phyloP scores from a whole-genome alignment of 2,888 invertebrate species.

The Arrhopalites spinosus region DNA sequence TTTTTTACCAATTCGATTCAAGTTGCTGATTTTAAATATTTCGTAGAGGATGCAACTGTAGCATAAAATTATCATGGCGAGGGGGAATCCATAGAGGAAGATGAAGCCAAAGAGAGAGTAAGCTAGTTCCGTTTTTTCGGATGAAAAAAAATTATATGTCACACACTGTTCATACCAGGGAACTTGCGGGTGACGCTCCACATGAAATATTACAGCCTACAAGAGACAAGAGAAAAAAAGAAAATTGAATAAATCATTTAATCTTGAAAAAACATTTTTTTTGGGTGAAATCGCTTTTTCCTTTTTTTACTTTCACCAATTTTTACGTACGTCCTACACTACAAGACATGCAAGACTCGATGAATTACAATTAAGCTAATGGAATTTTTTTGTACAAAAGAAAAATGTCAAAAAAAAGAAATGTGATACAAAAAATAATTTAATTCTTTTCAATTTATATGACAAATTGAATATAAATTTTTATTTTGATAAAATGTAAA shows the following conservation, averaged over 20 bases:
- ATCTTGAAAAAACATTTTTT: not conserved
- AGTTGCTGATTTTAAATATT: constrained; percentile 66
- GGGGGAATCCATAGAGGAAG: constrained; percentile 84
- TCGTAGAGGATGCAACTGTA: constrained; percentile 86
- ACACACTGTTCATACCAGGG: constrained; percentile 91
- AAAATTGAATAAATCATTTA: not conserved
- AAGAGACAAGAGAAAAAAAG: constrained; percentile 54
- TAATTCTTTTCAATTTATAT: too few species aligned
- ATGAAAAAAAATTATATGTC: constrained; percentile 78
- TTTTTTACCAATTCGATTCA: constrained; percentile 42
- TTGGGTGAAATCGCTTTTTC: not conserved
- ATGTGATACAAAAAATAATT: too few species aligned
- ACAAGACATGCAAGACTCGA: too few species aligned
- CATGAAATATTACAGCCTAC: constrained; percentile 81
- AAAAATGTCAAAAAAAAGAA: too few species aligned
- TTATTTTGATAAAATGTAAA: too few species aligned
- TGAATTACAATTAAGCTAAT: too few species aligned
- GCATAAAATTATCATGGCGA: constrained; percentile 82
- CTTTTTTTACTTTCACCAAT: not conserved
- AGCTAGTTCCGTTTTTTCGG: constrained; percentile 72
- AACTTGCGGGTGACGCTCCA: constrained; percentile 79
- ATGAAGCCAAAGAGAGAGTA: constrained; percentile 84
- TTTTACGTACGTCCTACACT: not conserved
- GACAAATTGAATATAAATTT: too few species aligned
- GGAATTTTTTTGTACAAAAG: too few species aligned